Conservation (phyloP, 2,113 vertebrate genomes). For the Corydoras maculifer region DNA sequence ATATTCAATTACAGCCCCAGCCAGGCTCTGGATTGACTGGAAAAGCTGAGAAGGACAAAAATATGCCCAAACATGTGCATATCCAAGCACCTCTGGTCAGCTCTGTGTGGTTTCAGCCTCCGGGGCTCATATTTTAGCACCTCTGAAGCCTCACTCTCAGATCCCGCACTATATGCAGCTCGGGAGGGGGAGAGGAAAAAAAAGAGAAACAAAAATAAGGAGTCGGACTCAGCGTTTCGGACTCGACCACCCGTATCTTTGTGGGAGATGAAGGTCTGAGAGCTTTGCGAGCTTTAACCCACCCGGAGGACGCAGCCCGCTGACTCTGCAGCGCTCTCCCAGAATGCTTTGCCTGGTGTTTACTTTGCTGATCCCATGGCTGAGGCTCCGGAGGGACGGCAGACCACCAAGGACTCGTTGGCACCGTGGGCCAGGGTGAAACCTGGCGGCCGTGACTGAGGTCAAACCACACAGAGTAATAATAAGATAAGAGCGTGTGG, state of each 20-base stretch:
- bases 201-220: slow-evolving; percentile 10
- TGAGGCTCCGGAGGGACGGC: slow-evolving; percentile 18
- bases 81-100: not conserved
- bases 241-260: slow-evolving; percentile 35
- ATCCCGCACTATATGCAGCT: slow-evolving; percentile 16
- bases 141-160: slow-evolving; percentile 8
- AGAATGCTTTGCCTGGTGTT: slow-evolving; percentile 30
- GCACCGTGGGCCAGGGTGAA: slow-evolving; percentile 26
- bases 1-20: slow-evolving; percentile 4
- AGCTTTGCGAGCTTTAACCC: slow-evolving; percentile 63
- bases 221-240: slow-evolving; percentile 8
- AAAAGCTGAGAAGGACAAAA: not conserved
- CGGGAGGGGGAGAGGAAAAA: slow-evolving; percentile 5
- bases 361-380: slow-evolving; percentile 34
- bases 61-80: slow-evolving; percentile 4
- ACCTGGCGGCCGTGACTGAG: slow-evolving; percentile 38
- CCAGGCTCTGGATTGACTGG: not conserved
- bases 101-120: slow-evolving; percentile 22
- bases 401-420: slow-evolving; percentile 29
- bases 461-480: slow-evolving; percentile 2
- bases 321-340: slow-evolving; percentile 24
- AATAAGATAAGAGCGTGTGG: not conserved
- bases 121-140: slow-evolving; percentile 22
- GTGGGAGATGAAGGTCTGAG: slow-evolving; percentile 45
- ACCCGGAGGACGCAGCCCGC: slow-evolving; percentile 47